Conservation (phyloP, 2,113 vertebrate species). For the Meriones unguiculatus region DNA sequence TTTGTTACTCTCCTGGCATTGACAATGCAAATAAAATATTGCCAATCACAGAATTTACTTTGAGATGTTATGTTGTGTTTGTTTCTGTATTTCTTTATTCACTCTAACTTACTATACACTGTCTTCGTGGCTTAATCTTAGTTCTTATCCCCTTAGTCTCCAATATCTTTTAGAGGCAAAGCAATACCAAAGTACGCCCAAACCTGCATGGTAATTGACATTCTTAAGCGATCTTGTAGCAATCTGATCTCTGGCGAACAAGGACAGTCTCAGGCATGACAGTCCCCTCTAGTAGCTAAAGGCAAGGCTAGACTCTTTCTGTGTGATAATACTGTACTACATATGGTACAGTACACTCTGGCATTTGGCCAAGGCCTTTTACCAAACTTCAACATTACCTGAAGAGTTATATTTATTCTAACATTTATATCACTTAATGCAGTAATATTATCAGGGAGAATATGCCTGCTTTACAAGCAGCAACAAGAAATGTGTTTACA, state of each 20-base stretch:
- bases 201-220: conserved; percentile 22
- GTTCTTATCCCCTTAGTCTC: neutral
- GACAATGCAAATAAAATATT: neutral
- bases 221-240: neutral
- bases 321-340: conserved; percentile 13
- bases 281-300: neutral
- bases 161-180: neutral
- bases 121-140: neutral
- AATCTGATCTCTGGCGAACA: neutral
- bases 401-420: neutral
- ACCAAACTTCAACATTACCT: neutral
- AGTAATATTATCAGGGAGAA: conserved; percentile 21
- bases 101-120: neutral
- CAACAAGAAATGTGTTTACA: neutral
- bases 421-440: conserved; percentile 2
- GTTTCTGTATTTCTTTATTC: neutral
- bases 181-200: neutral
- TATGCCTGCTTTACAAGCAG: conserved; percentile 16
- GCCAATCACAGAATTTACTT: neutral
- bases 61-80: neutral
- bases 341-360: neutral
- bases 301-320: conserved; percentile 1
- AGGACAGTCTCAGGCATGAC: neutral
- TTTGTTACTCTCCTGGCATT: neutral
- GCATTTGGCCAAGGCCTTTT: conserved; percentile 19